phyloP scores from a whole-genome alignment of 2,113 vertebrate species.

The Pleuronectes platessa region DNA sequence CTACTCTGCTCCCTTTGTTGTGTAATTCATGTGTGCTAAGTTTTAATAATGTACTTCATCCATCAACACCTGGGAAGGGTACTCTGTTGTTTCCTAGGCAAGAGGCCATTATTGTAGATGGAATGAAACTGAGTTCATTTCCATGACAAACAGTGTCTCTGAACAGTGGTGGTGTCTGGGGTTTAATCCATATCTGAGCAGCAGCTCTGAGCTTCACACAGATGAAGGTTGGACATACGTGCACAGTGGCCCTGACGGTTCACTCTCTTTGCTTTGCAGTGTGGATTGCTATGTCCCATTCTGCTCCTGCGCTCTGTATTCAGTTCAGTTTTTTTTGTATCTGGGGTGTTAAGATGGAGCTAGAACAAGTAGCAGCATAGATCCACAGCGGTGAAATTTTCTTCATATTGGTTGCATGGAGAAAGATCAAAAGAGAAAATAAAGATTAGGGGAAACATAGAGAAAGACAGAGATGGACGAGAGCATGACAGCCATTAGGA shows the following conservation, averaged over 20 bases:
- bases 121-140: constrained; percentile 43
- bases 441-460: neutral
- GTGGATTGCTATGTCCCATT: constrained; percentile 26
- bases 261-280: constrained; percentile 27
- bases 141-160: neutral
- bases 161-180: too few relatives aligned
- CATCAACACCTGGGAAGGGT: constrained; percentile 24
- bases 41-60: constrained; percentile 18
- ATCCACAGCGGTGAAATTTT: constrained; percentile 14
- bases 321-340: constrained; percentile 24
- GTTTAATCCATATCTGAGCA: constrained; percentile 48
- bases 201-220: constrained; percentile 38
- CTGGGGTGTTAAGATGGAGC: constrained; percentile 18
- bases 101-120: constrained; percentile 21
- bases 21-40: constrained; percentile 28
- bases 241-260: neutral
- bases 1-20: constrained; percentile 1
- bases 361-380: neutral
- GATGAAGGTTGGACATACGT: constrained; percentile 6
- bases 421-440: constrained; percentile 30
- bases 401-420: constrained; percentile 10
- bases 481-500: too few relatives aligned
- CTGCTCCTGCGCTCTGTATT: constrained; percentile 9
- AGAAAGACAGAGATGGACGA: neutral
- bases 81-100: constrained; percentile 16